Evolutionary conservation across 2,113 vertebrate genomes (phyloP).

Genomic region (Actenoides lindsayi): DNA sequence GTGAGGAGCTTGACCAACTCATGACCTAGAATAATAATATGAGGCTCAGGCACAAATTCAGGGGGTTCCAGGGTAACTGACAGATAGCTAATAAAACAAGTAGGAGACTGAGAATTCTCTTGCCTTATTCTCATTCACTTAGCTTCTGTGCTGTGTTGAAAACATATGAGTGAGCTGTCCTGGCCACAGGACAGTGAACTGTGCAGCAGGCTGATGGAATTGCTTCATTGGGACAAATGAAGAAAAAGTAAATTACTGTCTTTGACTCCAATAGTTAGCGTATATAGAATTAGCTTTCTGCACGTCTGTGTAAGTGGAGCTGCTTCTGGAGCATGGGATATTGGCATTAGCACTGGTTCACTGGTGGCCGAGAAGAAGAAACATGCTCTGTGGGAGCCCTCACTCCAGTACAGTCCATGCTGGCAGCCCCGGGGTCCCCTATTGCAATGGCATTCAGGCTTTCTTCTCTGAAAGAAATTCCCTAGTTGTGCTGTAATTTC

Average conservation of each 20-base stretch:
- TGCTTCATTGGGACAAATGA: neutral
- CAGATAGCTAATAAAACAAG: neutral
- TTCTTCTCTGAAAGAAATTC: neutral
- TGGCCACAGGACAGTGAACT: neutral
- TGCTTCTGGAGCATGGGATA: neutral
- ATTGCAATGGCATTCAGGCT: neutral
- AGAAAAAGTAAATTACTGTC: neutral
- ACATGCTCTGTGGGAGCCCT: neutral
- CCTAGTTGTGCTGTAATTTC: neutral
- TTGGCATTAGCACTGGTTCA: neutral
- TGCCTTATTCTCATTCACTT: neutral
- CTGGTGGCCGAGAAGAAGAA: neutral
- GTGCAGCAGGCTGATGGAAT: neutral
- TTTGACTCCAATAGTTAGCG: neutral
- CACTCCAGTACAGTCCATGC: neutral
- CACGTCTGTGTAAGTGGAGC: neutral
- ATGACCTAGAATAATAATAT: neutral
- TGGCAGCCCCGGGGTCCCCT: neutral
- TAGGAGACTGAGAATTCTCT: neutral
- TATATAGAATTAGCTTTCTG: neutral
- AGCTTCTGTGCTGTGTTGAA: neutral
- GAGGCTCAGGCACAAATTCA: neutral
- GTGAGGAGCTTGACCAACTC: neutral
- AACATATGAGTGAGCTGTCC: neutral
- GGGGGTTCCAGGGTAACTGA: neutral